Evolutionary conservation across 2,113 vertebrate species (phyloP).

Genomic region (Sisor rabdophorus): DNA sequence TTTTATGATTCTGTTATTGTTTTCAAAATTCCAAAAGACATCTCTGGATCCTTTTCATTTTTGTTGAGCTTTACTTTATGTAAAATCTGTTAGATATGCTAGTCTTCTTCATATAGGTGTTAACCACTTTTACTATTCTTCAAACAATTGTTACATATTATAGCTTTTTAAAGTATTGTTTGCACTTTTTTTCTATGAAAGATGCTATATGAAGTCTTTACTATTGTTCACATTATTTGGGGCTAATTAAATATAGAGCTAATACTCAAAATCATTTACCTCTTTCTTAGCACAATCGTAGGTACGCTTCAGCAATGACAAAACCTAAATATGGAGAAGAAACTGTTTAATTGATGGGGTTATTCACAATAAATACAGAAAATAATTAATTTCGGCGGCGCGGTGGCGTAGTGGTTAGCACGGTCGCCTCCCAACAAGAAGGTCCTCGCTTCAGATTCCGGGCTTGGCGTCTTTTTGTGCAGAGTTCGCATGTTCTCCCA

Average conservation of each 20-base stretch:
- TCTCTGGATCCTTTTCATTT: too few species aligned
- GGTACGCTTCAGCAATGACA: conserved; percentile 78
- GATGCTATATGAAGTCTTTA: not conserved
- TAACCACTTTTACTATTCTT: not conserved
- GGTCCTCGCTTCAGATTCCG: too few species aligned
- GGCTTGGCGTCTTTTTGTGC: too few species aligned
- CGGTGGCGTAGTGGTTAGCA: too few species aligned
- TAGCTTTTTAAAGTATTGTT: too few species aligned
- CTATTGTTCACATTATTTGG: not conserved
- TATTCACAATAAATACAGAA: not conserved
- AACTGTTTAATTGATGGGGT: not conserved
- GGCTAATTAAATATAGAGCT: too few species aligned
- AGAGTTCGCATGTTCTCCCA: too few species aligned
- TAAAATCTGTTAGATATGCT: too few species aligned
- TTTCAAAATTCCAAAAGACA: too few species aligned
- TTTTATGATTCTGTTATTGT: not conserved
- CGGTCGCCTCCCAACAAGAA: too few species aligned
- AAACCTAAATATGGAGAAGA: conserved; percentile 69
- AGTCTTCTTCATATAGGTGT: not conserved
- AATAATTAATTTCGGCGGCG: too few species aligned
- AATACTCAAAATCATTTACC: conserved; percentile 51
- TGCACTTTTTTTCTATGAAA: not conserved
- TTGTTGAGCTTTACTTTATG: not conserved
- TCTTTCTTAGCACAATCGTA: conserved; percentile 63
- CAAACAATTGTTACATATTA: not conserved